phyloP scores from a whole-genome alignment of 2,888 invertebrate genomes.

The Aporophyla lueneburgensis region DNA sequence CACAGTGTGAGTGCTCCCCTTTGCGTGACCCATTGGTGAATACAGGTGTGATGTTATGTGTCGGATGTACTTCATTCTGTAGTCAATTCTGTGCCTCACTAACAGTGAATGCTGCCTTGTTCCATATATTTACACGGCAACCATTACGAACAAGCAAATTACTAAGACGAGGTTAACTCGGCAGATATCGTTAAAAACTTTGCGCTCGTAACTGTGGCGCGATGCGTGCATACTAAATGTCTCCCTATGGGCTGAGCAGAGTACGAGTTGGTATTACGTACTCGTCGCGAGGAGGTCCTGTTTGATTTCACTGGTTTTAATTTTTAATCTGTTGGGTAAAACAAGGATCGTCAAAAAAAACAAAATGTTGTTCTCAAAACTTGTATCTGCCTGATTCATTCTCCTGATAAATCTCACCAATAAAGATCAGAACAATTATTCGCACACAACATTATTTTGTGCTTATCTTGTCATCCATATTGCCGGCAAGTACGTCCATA shows the following conservation, averaged over 20 bases:
- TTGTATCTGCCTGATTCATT: not conserved
- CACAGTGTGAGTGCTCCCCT: no score
- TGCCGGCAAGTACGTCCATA: not conserved
- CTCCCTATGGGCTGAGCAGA: not conserved
- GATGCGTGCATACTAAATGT: constrained; percentile 44
- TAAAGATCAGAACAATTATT: not conserved
- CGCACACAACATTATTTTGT: not conserved
- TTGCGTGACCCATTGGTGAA: not conserved
- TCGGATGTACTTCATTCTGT: not conserved
- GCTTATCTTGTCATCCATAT: constrained; percentile 2
- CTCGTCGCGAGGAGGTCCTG: not conserved
- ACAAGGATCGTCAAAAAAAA: not conserved
- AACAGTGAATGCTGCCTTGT: not conserved
- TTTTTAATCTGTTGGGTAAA: constrained; percentile 12
- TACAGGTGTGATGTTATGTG: not conserved
- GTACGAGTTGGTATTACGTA: not conserved
- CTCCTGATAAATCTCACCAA: not conserved
- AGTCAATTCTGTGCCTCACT: not conserved
- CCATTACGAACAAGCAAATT: constrained; percentile 40
- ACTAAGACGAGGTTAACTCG: constrained; percentile 29
- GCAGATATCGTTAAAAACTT: constrained; percentile 53
- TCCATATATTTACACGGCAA: constrained; percentile 6
- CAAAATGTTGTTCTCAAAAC: not conserved
- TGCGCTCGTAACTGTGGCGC: constrained; percentile 41
- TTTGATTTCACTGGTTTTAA: constrained; percentile 11